Evolutionary conservation across 2,888 invertebrate genomes (phyloP), one percentile per base, ranked within the genome.

Genomic region (Esperia sulphurella): DNA sequence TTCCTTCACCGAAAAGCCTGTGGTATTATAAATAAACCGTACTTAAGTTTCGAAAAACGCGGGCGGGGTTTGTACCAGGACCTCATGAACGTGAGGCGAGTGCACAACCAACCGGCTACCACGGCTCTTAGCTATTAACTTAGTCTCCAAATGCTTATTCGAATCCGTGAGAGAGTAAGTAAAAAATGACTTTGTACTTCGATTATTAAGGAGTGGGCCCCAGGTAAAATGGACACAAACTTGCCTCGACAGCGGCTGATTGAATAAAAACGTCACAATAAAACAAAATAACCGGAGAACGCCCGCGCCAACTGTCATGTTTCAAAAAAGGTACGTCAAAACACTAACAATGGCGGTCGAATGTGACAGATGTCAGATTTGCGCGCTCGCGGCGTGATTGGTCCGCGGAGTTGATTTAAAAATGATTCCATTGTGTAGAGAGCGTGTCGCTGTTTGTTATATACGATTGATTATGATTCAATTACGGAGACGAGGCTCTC

Each of bases 321-420:
- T 67, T 66, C 72, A 81, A 80, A 82, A 83, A 81, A 75, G 68
- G 71, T 78, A 80, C 68, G 71, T 71, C 75, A 71, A 65, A 75
- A 71, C 70, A 71, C 71, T 71, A 74, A 67, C 66, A 68, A 71
- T 67, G 64, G 60, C 76, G 74, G 71, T 65, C 69, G 69, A 75
- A 77, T 73, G 71, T 83, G 86, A 85, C 86, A 87, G 80, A 82
- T 87, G 86, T 84, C 85, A 84, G 79, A 78, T 81, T 77, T 77
- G 72, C 60, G 65, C 68, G 65, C 56, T n/a, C 47, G 45, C 53
- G 59, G 65, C 61, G 57, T 63, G 68, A 77, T 74, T 77, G 76
- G 76, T 59, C 52, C 48, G 35, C n/a, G n/a, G 35, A n/a, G 67
- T 65, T 62, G 64, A 68, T 79, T 79, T 71, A 65, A 76, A 75